A percentile compares a stretch with the other conserved stretches of the same genome.
phyloP scores from a whole-genome alignment of 2,797 vertebrate species.

The Crocodylus rhombifer region DNA sequence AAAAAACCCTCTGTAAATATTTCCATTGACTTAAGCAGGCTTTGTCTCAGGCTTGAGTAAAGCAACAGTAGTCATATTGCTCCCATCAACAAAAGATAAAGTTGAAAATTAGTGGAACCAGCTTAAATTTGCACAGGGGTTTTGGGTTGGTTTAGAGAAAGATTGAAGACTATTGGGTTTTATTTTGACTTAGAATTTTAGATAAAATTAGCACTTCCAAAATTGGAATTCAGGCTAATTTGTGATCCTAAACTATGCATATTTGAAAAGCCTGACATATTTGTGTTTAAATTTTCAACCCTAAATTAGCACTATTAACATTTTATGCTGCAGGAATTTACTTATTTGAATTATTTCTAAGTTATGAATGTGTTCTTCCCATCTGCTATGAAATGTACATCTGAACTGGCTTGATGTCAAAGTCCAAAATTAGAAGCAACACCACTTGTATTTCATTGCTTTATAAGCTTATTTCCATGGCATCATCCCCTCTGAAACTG shows the following conservation, averaged over 20 bases:
- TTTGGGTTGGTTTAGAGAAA: neutral
- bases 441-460: constrained; percentile 16
- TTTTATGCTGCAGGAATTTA: neutral
- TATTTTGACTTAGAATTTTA: neutral
- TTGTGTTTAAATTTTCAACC: neutral
- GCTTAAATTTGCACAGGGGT: neutral
- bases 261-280: neutral
- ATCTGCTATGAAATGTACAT: neutral
- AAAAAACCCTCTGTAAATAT: neutral
- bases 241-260: neutral
- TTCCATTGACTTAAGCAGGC: neutral
- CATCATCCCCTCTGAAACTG: constrained; percentile 39
- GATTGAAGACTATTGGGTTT: neutral
- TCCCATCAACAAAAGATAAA: neutral
- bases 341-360: neutral
- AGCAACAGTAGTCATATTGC: fast-evolving
- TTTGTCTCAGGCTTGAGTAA: neutral
- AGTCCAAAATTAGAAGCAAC: constrained; percentile 35
- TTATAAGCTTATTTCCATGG: constrained; percentile 49
- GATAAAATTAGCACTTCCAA: too few relatives aligned
- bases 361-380: neutral
- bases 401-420: constrained; percentile 24
- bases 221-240: neutral
- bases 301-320: neutral
- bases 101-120: neutral